Evolutionary conservation across 2,113 vertebrate species (phyloP), one percentile per base, ranked within the genome.

Genomic region (Rhynchopsitta pachyrhyncha): DNA sequence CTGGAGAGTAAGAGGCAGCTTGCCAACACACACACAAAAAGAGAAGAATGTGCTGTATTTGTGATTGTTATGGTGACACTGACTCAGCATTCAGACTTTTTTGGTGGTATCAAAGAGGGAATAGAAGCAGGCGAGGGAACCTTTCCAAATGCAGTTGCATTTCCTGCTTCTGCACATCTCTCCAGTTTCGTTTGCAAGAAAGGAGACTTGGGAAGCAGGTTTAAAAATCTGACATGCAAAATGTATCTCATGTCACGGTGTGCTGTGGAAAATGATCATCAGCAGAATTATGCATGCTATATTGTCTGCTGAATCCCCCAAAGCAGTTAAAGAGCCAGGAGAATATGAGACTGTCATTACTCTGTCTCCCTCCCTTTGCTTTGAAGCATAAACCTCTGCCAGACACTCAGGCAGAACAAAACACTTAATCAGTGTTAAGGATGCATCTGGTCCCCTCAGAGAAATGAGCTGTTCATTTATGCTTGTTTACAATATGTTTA

Each of bases 361-460:
- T 77, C 71, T 91, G 59, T 85, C 93, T 97, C 92, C 78, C 89
- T 91, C 92, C 87, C 95, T 93, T 87, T 77, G 82, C 71, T 95
- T 96, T 23, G 46, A 82, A 97, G 94, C 82, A 93, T 84, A 97
- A 97, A 97, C 96, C 96, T 97, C 93, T 92, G 90, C 96, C 97
- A 98, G 97, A 97, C 96, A 97, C 75, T 97, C 93, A 96, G 96
- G 97, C 95, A 97, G 97, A 98, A 97, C 96, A 97, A 98, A 98
- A 97, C 95, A 97, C 97, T 98, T 98, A 98, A 98, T 98, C 97
- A 98, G 97, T 95, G 97, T 97, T 98, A 98, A 97, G 96, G 96
- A 98, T 91, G 88, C 96, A 97, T 97, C 96, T 97, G 97, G 97
- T 97, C 57, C 96, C 97, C 96, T 95, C 59, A 66, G 97, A 98